These are phyloP conservation scores for Nymphalis c-album DNA, from an alignment of 2,888 invertebrate species.

Conservation along the genomic window DNA sequence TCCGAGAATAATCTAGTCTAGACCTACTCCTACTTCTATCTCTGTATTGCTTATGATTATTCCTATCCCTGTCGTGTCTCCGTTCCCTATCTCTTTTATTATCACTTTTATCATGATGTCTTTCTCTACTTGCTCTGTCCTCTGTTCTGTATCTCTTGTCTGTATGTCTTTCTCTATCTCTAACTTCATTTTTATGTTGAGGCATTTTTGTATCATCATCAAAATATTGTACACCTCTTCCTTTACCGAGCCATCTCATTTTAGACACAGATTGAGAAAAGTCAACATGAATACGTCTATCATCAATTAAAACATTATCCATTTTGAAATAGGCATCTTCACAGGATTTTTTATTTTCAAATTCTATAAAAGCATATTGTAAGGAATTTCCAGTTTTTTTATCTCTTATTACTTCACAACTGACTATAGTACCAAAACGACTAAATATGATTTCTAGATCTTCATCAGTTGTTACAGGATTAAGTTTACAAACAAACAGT, in stretches of 20 bases:
- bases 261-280: slow-evolving; percentile 99
- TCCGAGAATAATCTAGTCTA: slow-evolving; percentile 31
- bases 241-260: slow-evolving; percentile 94
- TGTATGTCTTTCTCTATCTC: slow-evolving; percentile 39
- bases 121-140: slow-evolving; percentile 49
- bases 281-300: slow-evolving; percentile 98
- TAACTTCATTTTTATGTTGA: slow-evolving; percentile 43
- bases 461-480: slow-evolving; percentile 98
- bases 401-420: slow-evolving; percentile 98
- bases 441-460: slow-evolving; percentile 99
- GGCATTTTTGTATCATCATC: slow-evolving; percentile 55
- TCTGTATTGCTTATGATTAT: slow-evolving; percentile 28
- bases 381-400: slow-evolving; percentile 95
- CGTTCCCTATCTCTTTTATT: slow-evolving; percentile 43
- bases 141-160: slow-evolving; percentile 40
- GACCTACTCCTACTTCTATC: slow-evolving; percentile 36
- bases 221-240: slow-evolving; percentile 86
- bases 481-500: slow-evolving; percentile 98
- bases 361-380: slow-evolving; percentile 99
- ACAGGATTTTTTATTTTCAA: slow-evolving; percentile 94
- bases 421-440: slow-evolving; percentile 95
- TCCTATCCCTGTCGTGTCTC: slow-evolving; percentile 42
- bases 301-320: slow-evolving; percentile 99
- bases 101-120: slow-evolving; percentile 44
- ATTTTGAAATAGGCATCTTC: slow-evolving; percentile 99